Base-by-base conservation (phyloP, 2,888 invertebrate genomes). In the Drosophila algonquin region DNA sequence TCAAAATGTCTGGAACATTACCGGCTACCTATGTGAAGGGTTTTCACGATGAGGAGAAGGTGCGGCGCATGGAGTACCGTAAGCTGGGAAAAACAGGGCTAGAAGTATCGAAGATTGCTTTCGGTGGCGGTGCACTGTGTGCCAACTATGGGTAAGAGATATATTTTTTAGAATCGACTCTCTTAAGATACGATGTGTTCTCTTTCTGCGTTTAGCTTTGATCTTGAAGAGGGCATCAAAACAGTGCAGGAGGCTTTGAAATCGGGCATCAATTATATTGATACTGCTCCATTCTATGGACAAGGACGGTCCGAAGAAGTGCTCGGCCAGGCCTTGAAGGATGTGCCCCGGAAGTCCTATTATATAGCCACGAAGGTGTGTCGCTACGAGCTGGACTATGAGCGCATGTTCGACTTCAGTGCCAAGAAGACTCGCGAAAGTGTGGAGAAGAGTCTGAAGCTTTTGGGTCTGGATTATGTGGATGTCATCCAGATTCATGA, bases 401-500 rank as follows among this genome's bases (percentile, higher is more conserved):
- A 94, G 30, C 93, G 94, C 55, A 97, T 97, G 96, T 98, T 98
- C 90, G 97, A 99, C 91, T 98, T 98, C 91, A 94, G 96, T 0
- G 93, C 94, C 0, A 95, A 96, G 81, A 96, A 95, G 91, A 96
- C 97, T 0, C 93, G 94, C 5, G 93, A 94, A 63, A 96, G 96
- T 82, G 94, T 99, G 10, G 95, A 97, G 61, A 94, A 93, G 59
- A 98, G 97, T 74, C 93, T 98, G 53, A 89, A 93, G 64, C 93
- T 94, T 16, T 93, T 99, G 14, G 95, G 95, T 0, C 87, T 98
- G 65, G 95, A 96, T 71, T 97, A 97, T 90, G 94, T 98, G 0
- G 98, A 99, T 91, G 92, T 98, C 30, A 95, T 98, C 88, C 98
- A 98, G 97, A 94, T 98, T n/a, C 98, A 98, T 89, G 98, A 99